A percentile compares a stretch with the other conserved stretches of the same genome.
phyloP scores from a whole-genome alignment of 1,140 invertebrate species.

The Archivesica marissinica region DNA sequence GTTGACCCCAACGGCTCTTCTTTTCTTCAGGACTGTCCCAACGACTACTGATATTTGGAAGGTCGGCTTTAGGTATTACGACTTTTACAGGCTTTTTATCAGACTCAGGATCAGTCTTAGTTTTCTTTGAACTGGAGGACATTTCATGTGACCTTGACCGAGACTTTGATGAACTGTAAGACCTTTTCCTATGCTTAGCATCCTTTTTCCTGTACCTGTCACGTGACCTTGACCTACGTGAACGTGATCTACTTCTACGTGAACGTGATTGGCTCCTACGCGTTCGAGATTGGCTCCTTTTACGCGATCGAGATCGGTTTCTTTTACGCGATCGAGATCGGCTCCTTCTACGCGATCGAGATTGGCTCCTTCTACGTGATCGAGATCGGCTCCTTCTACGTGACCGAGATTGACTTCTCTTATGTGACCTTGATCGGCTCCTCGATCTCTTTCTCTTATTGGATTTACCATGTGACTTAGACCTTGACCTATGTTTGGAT shows the following conservation, averaged over 20 bases:
- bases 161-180: neutral
- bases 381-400: neutral
- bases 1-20: constrained; percentile 25
- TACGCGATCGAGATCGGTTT: neutral
- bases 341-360: neutral
- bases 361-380: neutral
- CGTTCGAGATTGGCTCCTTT: neutral
- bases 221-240: neutral
- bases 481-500: constrained; percentile 21
- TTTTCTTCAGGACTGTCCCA: constrained; percentile 52
- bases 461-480: constrained; percentile 10
- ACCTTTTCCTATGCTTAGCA: neutral
- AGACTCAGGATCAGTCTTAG: neutral
- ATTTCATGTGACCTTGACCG: neutral
- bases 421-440: constrained; percentile 39
- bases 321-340: constrained; percentile 31
- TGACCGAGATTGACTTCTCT: neutral
- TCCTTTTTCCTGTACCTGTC: neutral
- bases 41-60: constrained; percentile 24
- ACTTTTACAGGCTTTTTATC: neutral
- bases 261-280: constrained; percentile 14
- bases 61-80: neutral
- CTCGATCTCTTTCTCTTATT: constrained; percentile 36
- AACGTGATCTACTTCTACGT: constrained; percentile 22
- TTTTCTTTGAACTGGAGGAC: constrained; percentile 3